phyloP scores from a whole-genome alignment of 1,140 invertebrate genomes.

The Aricia agestis region DNA sequence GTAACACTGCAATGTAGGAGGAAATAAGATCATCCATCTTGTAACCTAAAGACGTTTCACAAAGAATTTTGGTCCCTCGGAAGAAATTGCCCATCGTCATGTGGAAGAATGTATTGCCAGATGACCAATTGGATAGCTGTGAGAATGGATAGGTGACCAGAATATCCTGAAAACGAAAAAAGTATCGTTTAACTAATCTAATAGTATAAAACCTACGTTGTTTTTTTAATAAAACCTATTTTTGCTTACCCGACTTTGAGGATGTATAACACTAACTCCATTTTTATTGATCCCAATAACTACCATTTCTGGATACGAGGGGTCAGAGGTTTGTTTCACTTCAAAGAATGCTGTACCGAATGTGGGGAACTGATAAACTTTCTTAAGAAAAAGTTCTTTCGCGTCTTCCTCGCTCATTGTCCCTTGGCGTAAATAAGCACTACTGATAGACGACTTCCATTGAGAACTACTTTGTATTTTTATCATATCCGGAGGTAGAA shows the following conservation, averaged over 20 bases:
- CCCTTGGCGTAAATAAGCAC: slow-evolving; percentile 80
- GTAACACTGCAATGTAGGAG: slow-evolving; percentile 84
- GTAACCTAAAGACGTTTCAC: slow-evolving; percentile 94
- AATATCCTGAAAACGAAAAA: slow-evolving; percentile 80
- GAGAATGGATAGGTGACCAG: slow-evolving; percentile 90
- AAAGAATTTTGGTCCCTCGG: slow-evolving; percentile 90
- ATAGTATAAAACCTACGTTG: neutral
- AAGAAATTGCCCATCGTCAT: slow-evolving; percentile 94
- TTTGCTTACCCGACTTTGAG: slow-evolving; percentile 84
- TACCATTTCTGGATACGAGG: slow-evolving; percentile 88
- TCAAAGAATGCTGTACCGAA: slow-evolving; percentile 98
- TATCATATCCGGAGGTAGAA: slow-evolving; percentile 88
- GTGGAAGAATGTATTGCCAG: slow-evolving; percentile 95
- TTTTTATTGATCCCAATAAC: slow-evolving; percentile 94
- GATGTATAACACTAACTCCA: slow-evolving; percentile 93
- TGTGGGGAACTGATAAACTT: slow-evolving; percentile 88
- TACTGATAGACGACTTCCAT: slow-evolving; percentile 88
- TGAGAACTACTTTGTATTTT: slow-evolving; percentile 84
- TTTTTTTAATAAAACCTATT: neutral
- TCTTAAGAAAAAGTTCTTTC: slow-evolving; percentile 90
- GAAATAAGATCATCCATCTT: slow-evolving; percentile 98
- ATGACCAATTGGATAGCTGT: slow-evolving; percentile 94
- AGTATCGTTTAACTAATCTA: neutral
- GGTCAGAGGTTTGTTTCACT: slow-evolving; percentile 92
- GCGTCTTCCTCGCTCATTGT: slow-evolving; percentile 81